Conservation (phyloP, 2,888 invertebrate species). For the Agonum fuliginosum region DNA sequence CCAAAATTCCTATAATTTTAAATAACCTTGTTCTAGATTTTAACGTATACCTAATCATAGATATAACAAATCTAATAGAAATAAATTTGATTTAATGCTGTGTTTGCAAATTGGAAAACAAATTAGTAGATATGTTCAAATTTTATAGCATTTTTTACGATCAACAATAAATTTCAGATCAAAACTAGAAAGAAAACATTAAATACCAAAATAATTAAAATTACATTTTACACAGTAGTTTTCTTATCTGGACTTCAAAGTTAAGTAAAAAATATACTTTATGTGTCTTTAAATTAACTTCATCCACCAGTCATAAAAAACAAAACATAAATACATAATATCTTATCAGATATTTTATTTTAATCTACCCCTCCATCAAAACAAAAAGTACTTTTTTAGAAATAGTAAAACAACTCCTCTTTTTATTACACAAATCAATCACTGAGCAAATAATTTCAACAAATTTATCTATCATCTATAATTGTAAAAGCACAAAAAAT, state of each 20-base stretch:
- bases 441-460: slow-evolving; percentile 4
- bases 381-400: background rate
- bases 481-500: background rate
- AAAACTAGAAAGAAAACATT: background rate
- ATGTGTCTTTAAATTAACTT: slow-evolving; percentile 22
- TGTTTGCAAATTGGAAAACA: background rate
- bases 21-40: background rate
- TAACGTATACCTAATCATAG: background rate
- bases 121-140: background rate
- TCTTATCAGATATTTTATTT: background rate
- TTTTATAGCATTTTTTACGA: background rate
- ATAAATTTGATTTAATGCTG: no score
- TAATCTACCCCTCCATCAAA: slow-evolving; percentile 3
- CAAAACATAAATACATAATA: slow-evolving; percentile 18
- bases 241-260: background rate
- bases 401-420: background rate
- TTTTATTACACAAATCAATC: slow-evolving; percentile 16
- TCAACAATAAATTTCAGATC: background rate
- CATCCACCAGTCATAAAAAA: background rate
- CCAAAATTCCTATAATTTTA: background rate
- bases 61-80: no score
- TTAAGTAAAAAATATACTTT: background rate
- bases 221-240: background rate
- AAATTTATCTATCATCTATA: slow-evolving; percentile 32
- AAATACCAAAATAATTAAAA: no score